phyloP scores from a whole-genome alignment of 2,888 invertebrate genomes.

The Coleophora deauratella region DNA sequence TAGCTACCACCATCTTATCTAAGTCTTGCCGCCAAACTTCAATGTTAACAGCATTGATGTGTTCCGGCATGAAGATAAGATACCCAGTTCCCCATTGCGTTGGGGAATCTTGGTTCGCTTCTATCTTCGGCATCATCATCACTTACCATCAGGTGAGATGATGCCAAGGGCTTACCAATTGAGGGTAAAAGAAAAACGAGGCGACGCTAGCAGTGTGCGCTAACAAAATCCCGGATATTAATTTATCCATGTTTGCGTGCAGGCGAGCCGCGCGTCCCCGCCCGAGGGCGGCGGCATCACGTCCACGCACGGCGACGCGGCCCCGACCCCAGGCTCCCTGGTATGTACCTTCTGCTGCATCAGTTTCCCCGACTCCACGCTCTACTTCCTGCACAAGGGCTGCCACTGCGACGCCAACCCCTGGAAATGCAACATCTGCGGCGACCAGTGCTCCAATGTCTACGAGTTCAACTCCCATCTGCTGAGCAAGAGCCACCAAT shows the following conservation, averaged over 20 bases:
- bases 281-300: slow-evolving; percentile 78
- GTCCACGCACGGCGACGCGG: slow-evolving; percentile 79
- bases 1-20: too few species aligned
- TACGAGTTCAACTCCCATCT: slow-evolving; percentile 98
- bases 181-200: too few species aligned
- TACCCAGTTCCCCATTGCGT: too few species aligned
- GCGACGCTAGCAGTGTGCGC: too few species aligned
- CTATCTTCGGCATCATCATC: too few species aligned
- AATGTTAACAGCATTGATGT: too few species aligned
- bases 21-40: too few species aligned
- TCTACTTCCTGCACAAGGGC: slow-evolving; percentile 98
- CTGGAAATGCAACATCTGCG: slow-evolving; percentile 98
- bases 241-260: slow-evolving; percentile 15
- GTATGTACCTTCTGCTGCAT: slow-evolving; percentile 95
- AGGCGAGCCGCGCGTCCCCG: slow-evolving; percentile 62
- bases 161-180: too few species aligned
- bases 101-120: too few species aligned
- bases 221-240: too few species aligned
- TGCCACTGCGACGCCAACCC: slow-evolving; percentile 98
- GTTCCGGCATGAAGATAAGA: too few species aligned
- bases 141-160: too few species aligned
- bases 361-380: slow-evolving; percentile 94
- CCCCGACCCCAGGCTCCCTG: slow-evolving; percentile 71
- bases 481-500: slow-evolving; percentile 94
- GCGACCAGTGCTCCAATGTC: slow-evolving; percentile 94